A percentile compares a stretch with the other conserved stretches of the same genome.
Evolutionary conservation across 2,888 invertebrate genomes (phyloP).

Genomic region (Hoplodrina blanda): DNA sequence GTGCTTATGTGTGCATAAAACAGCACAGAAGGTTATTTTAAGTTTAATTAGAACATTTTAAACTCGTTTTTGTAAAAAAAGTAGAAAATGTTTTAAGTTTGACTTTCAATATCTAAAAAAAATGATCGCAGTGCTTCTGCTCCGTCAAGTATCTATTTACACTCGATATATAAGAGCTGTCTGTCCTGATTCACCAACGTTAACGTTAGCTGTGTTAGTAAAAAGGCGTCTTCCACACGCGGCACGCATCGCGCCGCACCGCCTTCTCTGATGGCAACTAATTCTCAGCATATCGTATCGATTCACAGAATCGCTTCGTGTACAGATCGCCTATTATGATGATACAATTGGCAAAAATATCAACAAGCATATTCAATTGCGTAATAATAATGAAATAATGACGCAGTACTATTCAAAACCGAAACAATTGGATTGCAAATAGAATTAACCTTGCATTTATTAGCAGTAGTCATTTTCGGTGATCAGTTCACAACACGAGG

Average conservation of each 20-base stretch:
- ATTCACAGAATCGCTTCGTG: neutral
- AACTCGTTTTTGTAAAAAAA: too few species aligned
- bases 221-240: too few species aligned
- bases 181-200: too few species aligned
- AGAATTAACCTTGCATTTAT: slow-evolving; percentile 1
- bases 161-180: too few species aligned
- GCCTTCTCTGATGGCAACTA: neutral
- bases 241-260: neutral
- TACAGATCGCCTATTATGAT: neutral
- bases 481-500: slow-evolving; percentile 2
- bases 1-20: too few species aligned
- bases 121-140: too few species aligned
- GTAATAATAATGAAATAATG: slow-evolving; percentile 6
- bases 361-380: slow-evolving; percentile 1
- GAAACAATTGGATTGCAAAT: slow-evolving; percentile 31
- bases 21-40: too few species aligned
- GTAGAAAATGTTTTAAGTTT: too few species aligned
- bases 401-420: slow-evolving; percentile 24
- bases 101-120: too few species aligned
- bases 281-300: neutral
- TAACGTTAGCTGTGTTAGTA: neutral
- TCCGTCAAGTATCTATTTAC: too few species aligned
- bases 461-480: slow-evolving; percentile 4
- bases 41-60: too few species aligned
- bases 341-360: slow-evolving; percentile 19